phyloP scores from a whole-genome alignment of 2,797 vertebrate genomes.

The Galago senegalensis region DNA sequence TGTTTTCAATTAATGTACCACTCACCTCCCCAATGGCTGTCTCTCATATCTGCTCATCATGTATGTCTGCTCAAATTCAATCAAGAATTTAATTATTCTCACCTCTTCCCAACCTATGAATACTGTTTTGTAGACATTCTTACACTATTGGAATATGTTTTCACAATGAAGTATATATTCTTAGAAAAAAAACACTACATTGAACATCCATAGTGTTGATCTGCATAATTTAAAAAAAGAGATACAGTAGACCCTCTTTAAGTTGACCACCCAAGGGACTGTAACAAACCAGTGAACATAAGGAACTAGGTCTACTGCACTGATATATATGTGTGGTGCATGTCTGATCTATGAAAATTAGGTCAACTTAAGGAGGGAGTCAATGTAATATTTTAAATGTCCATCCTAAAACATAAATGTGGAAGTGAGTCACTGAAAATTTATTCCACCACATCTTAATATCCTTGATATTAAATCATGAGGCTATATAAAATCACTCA shows the following conservation, averaged over 20 bases:
- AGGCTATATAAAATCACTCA: neutral
- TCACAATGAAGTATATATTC: neutral
- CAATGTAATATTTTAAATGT: conserved; percentile 14
- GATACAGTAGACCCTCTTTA: neutral
- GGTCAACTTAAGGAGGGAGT: too few relatives aligned
- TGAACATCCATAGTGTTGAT: neutral
- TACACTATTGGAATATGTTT: neutral
- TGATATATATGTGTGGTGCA: too few relatives aligned
- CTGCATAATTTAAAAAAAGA: neutral
- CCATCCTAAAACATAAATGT: neutral
- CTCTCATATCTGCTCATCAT: neutral
- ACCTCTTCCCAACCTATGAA: neutral
- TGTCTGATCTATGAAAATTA: too few relatives aligned
- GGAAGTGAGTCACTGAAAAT: neutral
- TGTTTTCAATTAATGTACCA: conserved; percentile 41
- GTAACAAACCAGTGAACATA: too few relatives aligned
- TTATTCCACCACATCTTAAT: neutral
- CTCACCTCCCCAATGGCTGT: neutral
- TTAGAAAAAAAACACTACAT: neutral
- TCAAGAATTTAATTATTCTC: conserved; percentile 22
- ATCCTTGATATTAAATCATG: neutral
- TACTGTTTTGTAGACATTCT: neutral
- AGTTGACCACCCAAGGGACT: too few relatives aligned
- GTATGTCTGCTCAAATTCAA: neutral
- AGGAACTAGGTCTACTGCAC: too few relatives aligned